Conservation (phyloP, 2,797 vertebrate species). For the Acipenser ruthenus region DNA sequence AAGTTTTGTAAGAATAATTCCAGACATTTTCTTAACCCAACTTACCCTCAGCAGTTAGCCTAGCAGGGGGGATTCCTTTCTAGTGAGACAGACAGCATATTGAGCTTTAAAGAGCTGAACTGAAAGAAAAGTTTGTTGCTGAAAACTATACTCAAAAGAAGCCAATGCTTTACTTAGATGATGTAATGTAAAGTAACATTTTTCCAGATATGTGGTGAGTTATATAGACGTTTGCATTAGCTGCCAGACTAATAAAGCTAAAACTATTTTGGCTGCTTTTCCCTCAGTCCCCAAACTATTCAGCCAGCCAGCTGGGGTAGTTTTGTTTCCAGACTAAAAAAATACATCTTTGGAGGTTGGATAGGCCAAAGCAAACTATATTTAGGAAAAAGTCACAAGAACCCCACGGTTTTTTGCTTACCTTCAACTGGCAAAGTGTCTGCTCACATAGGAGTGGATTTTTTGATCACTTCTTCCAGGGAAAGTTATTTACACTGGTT, state of each 20-base stretch:
- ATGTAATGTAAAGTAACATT: slow-evolving; percentile 32
- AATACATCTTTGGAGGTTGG: not conserved
- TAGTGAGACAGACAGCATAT: too few relatives aligned
- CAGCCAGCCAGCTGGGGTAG: slow-evolving; percentile 26
- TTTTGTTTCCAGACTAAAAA: slow-evolving; percentile 14
- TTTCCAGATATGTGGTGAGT: slow-evolving; percentile 26
- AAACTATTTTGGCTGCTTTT: slow-evolving; percentile 22
- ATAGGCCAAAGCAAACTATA: slow-evolving; percentile 2
- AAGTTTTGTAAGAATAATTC: slow-evolving; percentile 19
- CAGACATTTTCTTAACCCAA: slow-evolving; percentile 1
- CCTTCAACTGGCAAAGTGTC: not conserved
- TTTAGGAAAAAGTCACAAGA: not conserved
- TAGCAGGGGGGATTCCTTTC: too few relatives aligned
- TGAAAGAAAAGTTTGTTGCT: slow-evolving; percentile 18
- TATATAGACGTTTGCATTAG: slow-evolving; percentile 19
- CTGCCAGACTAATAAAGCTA: slow-evolving; percentile 25
- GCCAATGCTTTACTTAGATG: slow-evolving; percentile 29
- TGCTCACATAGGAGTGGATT: not conserved
- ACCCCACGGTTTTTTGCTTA: not conserved
- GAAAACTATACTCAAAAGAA: slow-evolving; percentile 18
- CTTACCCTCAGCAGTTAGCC: too few relatives aligned
- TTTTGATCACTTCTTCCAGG: not conserved
- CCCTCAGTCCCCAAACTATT: slow-evolving; percentile 25
- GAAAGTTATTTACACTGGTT: not conserved
- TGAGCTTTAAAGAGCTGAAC: too few relatives aligned